Base-by-base conservation (phyloP, 2,888 invertebrate species). In the Campaea margaritaria region DNA sequence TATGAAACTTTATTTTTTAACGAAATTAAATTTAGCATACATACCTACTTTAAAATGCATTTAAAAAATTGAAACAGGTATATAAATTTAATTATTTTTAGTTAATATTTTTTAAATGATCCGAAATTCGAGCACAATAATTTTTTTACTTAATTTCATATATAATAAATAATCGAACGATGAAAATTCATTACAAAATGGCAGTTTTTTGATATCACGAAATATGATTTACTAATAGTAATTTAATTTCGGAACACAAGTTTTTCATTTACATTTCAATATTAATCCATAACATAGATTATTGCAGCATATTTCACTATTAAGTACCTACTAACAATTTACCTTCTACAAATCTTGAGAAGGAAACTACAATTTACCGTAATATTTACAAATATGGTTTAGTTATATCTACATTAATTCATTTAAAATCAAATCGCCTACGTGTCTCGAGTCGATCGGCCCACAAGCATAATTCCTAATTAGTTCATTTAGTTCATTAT, bases 171-270 rank as follows among this genome's bases (percentile, higher is more conserved):
- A 79, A 70, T 78, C 76, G 76, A 82, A 80, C 73, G 72, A 73
- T 62, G 64, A 75, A 81, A 70, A 77, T 76, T 72, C 5, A 74
- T 81, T 83, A 81, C 72, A 85, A 89, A 89, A 89, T 90, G 91
- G 91, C 91, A 91, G 91, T 89, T 79, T 21, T 81, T 60, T 73
- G 42, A 53, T 89, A 89, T 89, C 88, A 89, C 90, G 85, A 86
- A 9, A 87, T 87, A 89, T 85, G 67, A 84, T 49, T 64, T 58
- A 62, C 83, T 83, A 86, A 28, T 41, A 82, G 79, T 85, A 70
- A 62, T 67, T 68, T 67, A 69, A 74, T 67, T 72, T 67, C 66
- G 76, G 76, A 77, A 69, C 56, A 68, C 53, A 53, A 39, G 12
- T 15, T 21, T 21, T 21, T 21, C n/a, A 34, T 50, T 10, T 14